Percentiles rank a stretch among this genome's conserved stretches.
Conservation (phyloP, 2,113 vertebrate genomes). For the Halichoeres trimaculatus region DNA sequence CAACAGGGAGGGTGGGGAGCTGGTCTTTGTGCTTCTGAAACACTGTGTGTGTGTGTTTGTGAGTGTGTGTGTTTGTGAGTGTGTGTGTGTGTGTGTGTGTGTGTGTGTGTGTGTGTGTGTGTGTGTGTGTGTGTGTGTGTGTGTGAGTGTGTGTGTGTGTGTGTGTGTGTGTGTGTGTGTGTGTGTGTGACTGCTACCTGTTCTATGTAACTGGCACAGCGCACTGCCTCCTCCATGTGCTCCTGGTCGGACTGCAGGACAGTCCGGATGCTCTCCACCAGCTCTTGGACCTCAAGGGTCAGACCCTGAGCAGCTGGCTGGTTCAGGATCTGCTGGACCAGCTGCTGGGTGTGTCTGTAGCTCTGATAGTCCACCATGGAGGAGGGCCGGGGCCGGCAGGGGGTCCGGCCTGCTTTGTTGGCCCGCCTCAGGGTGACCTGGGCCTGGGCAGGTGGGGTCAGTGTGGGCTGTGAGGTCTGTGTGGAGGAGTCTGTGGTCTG, state of each 20-base stretch:
- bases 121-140: no score
- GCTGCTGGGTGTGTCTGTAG: slow-evolving; percentile 86
- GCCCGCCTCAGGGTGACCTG: slow-evolving; percentile 77
- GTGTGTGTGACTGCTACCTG: slow-evolving; percentile 39
- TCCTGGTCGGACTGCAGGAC: slow-evolving; percentile 89
- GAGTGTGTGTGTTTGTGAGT: no score
- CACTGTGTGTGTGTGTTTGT: no score
- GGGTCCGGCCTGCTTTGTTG: slow-evolving; percentile 26
- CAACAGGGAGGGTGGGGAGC: no score
- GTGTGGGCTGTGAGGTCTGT: slow-evolving; percentile 65
- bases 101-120: background rate
- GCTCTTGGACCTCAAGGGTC: slow-evolving; percentile 83
- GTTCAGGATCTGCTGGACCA: slow-evolving; percentile 85
- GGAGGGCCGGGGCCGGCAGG: slow-evolving; percentile 76
- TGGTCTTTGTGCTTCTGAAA: no score
- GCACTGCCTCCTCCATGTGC: slow-evolving; percentile 88
- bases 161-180: background rate
- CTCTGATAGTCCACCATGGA: slow-evolving; percentile 87
- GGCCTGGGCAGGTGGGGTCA: slow-evolving; percentile 48
- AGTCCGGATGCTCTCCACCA: slow-evolving; percentile 87
- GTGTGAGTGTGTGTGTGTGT: no score
- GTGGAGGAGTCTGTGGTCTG: slow-evolving; percentile 75
- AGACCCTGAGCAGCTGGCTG: slow-evolving; percentile 83
- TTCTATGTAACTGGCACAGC: slow-evolving; percentile 87
- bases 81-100: no score